Evolutionary conservation across 2,113 vertebrate genomes (phyloP).

Genomic region (Chaetura pelagica): DNA sequence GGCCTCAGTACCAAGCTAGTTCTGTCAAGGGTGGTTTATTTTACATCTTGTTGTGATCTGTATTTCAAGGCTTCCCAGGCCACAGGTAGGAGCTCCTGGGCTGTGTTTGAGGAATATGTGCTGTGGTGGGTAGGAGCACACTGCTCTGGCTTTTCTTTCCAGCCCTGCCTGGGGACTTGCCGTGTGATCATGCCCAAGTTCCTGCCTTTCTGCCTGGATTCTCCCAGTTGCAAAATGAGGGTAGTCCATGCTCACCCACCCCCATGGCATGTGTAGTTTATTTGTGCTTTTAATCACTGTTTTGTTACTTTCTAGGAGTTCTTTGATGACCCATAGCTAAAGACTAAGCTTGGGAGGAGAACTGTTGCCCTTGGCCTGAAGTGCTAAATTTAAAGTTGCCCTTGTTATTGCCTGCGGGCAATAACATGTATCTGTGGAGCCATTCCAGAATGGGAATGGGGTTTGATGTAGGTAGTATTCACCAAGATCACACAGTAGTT

Average conservation of each 20-base stretch:
- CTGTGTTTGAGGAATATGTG: not conserved
- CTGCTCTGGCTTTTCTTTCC: not conserved
- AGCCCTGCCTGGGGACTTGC: not conserved
- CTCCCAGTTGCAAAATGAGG: not conserved
- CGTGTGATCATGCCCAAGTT: not conserved
- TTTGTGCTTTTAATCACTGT: not conserved
- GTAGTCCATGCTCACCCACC: not conserved
- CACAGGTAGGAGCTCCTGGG: conserved; percentile 33
- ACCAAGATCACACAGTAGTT: not conserved
- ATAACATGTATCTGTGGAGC: not conserved
- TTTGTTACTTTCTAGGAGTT: not conserved
- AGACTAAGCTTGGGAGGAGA: not conserved
- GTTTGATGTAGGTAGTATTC: not conserved
- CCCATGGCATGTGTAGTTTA: not conserved
- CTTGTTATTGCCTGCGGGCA: not conserved
- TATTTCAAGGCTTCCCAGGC: not conserved
- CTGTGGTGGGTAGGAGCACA: not conserved
- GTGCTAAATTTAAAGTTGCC: not conserved
- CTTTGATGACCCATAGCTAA: not conserved
- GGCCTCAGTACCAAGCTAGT: fast-evolving
- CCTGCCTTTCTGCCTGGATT: not conserved
- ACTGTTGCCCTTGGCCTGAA: not conserved
- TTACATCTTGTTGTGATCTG: not conserved
- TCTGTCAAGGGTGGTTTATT: not conserved
- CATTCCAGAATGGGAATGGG: not conserved